Base-by-base conservation (phyloP, 2,113 vertebrate species). In the Suncus etruscus region DNA sequence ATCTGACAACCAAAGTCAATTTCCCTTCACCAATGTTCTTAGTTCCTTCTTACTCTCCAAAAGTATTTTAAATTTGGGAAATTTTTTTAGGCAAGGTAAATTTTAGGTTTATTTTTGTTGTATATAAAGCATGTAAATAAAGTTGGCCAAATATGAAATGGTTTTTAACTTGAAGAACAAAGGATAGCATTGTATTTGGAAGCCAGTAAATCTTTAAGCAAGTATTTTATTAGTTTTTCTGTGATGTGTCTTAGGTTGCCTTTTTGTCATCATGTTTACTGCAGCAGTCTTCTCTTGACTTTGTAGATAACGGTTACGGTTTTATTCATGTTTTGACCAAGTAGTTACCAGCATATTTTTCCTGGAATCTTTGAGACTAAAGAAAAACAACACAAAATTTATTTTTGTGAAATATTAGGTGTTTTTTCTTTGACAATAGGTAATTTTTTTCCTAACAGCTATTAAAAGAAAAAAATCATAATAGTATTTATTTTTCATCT, bases 31-130 rank as follows among this genome's bases (percentile, higher is more conserved):
- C 14, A 3, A 58, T 58, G 54, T 58, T 58, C 54, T 18, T 18
- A 58, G 54, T 14, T 61, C 22, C 18, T 20, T 61, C 4, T 22
- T 20, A 15, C 18, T 16, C 18, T 20, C 58, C 54, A 54, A 54
- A 54, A 15, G 54, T 14, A 15, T 54, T 16, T 54, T 54, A 54
- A 61, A 20, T 61, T 61, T 61, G 58, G 22, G 58, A 3, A 20
- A 6, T 20, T 61, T 61, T 61, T 39, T 61, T 61, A 20, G 22
- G 22, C 8, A 54, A 54, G 15, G 51, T 10, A 54, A 10, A 4
- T 75, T 74, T 90, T 27, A 39, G 51, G 47, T 91, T 87, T 83
- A 39, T 83, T 75, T 85, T 87, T 65, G 69, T 86, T 47, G 29
- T 31, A 24, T 61, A 18, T 4, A 22, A 6, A 73, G 47, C 63